Conservation (phyloP, 1,140 invertebrate genomes). For the Lepidurus arcticus region DNA sequence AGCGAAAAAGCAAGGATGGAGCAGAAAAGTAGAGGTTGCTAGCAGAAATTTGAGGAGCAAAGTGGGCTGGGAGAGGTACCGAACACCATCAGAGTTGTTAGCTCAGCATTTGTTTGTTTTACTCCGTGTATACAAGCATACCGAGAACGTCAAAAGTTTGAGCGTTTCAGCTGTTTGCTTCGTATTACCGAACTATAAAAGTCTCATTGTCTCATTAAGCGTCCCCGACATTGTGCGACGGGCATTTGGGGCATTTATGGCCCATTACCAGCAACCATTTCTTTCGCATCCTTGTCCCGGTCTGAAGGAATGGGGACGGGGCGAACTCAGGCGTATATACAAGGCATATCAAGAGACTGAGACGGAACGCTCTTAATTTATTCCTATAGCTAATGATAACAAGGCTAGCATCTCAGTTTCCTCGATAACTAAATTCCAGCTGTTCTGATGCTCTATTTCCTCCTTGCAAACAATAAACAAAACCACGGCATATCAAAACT, state of each 20-base stretch:
- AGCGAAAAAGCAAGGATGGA: neutral
- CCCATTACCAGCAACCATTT: neutral
- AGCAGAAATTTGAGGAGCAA: neutral
- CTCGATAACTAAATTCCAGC: too few relatives aligned
- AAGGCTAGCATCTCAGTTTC: too few relatives aligned
- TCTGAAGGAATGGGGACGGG: neutral
- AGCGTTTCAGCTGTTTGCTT: too few relatives aligned
- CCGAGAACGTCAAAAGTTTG: too few relatives aligned
- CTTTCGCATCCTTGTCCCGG: neutral
- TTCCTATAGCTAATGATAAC: too few relatives aligned
- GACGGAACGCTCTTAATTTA: too few relatives aligned
- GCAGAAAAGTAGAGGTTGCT: neutral
- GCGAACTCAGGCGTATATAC: neutral
- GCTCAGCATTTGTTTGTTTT: neutral
- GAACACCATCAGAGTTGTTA: neutral
- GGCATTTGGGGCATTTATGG: neutral
- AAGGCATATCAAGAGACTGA: too few relatives aligned
- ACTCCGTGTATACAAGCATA: too few relatives aligned
- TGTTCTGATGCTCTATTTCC: too few relatives aligned
- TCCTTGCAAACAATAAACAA: too few relatives aligned
- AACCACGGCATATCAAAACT: too few relatives aligned
- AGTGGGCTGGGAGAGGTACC: neutral
- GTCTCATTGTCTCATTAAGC: conserved; percentile 4
- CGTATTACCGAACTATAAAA: neutral
- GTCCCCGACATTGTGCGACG: neutral